Evolutionary conservation across 2,113 vertebrate genomes (phyloP), one percentile per base, ranked within the genome.

Genomic region (Syrrhaptes paradoxus): DNA sequence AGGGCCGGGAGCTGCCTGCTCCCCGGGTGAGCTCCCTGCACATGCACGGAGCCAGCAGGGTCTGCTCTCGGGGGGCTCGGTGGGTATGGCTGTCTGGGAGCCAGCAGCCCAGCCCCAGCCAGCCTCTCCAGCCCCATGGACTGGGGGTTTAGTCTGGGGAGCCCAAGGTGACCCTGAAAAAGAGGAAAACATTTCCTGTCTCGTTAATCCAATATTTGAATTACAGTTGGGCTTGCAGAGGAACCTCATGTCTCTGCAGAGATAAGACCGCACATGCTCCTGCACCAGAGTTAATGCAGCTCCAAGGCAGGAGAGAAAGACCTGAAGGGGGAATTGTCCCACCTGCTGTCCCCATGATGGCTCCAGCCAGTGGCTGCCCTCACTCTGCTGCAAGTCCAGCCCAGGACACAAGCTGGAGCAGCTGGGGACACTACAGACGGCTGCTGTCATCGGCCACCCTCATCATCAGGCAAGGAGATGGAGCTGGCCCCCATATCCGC

Each of bases 391-490:
- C 45, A 22, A 25, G 25, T 41, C 19, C 45, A 78, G 58, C 48
- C 61, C 54, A 49, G 91, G 55, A 70, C 51, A 36, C 0, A 0
- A 63, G 32, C 62, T 3, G 2, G 59, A 74, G 73, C 63, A 70
- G 8, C 34, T 89, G 58, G n/a, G 21, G 31, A 51, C 43, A 17
- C 28, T 43, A 22, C 43, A 61, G 54, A 8, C 4, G 5, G 46
- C 59, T 48, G 17, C 45, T 61, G 1, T 4, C 20, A 10, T 1
- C 0, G 2, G 12, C 13, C 29, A 24, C 28, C 18, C 57, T 88
- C 19, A 9, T 3, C 0, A 0, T 6, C 0, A 0, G 19, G 21
- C 58, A 86, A 83, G 57, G 43, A 75, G 61, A 26, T 52, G 74
- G n/a, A 72, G 25, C 57, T 28, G 8, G 57, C 17, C 38, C 34